Evolutionary conservation across 2,888 invertebrate genomes (phyloP).

Genomic region (Lissonota sp.): DNA sequence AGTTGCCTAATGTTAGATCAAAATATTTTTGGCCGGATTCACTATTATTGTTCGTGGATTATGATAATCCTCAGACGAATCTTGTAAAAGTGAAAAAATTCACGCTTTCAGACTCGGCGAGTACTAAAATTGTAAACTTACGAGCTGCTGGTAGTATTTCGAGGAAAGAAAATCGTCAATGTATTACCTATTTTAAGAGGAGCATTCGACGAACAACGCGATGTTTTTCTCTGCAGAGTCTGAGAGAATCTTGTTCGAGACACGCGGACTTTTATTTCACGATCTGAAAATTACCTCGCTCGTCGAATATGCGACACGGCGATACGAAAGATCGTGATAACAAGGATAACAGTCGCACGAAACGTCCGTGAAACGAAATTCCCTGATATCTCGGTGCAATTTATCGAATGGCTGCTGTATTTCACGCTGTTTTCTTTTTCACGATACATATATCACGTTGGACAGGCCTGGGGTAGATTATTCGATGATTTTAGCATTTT

Average conservation of each 20-base stretch:
- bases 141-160: background rate
- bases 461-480: constrained; percentile 39
- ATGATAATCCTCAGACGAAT: too few relatives aligned
- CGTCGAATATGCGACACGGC: too few relatives aligned
- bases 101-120: background rate
- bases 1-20: too few relatives aligned
- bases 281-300: too few relatives aligned
- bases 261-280: too few relatives aligned
- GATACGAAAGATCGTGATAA: too few relatives aligned
- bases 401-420: background rate
- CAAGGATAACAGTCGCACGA: too few relatives aligned
- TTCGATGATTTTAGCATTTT: constrained; percentile 54
- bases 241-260: background rate
- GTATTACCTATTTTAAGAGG: constrained; percentile 44
- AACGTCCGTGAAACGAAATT: too few relatives aligned
- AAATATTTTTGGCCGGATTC: too few relatives aligned
- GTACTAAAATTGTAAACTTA: constrained; percentile 38
- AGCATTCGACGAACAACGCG: background rate
- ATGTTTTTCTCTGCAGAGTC: background rate
- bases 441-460: constrained; percentile 18
- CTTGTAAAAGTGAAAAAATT: too few relatives aligned
- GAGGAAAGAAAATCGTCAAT: constrained; percentile 27
- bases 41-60: too few relatives aligned
- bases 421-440: background rate
- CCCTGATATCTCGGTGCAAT: too few relatives aligned